A percentile compares a stretch with the other conserved stretches of the same genome.
Evolutionary conservation across 2,888 invertebrate species (phyloP).

Genomic region (Lithosia quadra): DNA sequence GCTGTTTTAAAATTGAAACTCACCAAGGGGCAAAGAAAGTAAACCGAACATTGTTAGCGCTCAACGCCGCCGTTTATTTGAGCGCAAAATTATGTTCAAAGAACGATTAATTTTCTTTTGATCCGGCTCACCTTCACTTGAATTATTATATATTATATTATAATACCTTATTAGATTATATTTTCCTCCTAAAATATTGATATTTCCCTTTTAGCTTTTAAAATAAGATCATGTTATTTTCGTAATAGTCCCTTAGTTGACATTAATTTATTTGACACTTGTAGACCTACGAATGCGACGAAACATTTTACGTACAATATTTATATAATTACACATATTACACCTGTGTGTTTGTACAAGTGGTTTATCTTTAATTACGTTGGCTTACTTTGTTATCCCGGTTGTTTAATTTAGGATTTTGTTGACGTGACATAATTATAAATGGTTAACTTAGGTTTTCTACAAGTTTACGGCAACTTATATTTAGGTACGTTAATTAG

Average conservation of each 20-base stretch:
- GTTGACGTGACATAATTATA: conserved; percentile 56
- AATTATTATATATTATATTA: conserved; percentile 31
- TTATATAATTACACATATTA: conserved; percentile 32
- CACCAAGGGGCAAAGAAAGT: conserved; percentile 64
- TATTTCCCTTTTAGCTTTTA: background rate
- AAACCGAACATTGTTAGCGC: conserved; percentile 60
- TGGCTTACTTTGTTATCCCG: conserved; percentile 53
- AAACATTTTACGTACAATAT: background rate
- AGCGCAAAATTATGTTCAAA: conserved; percentile 66
- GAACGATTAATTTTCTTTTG: conserved; percentile 60
- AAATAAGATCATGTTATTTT: background rate
- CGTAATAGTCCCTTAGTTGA: background rate
- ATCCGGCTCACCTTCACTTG: conserved; percentile 49
- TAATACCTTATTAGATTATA: conserved; percentile 25
- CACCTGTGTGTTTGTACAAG: conserved; percentile 50
- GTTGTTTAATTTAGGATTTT: conserved; percentile 61
- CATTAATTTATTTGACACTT: background rate
- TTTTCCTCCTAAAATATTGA: conserved; percentile 7
- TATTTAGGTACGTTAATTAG: conserved; percentile 38
- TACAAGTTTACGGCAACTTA: conserved; percentile 28
- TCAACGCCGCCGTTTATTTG: conserved; percentile 62
- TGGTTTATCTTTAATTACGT: conserved; percentile 62
- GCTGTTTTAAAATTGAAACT: conserved; percentile 68
- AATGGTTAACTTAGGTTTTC: conserved; percentile 48
- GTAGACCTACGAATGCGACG: background rate